Evolutionary conservation across 2,113 vertebrate species (phyloP).

Genomic region (Oncorhynchus nerka): DNA sequence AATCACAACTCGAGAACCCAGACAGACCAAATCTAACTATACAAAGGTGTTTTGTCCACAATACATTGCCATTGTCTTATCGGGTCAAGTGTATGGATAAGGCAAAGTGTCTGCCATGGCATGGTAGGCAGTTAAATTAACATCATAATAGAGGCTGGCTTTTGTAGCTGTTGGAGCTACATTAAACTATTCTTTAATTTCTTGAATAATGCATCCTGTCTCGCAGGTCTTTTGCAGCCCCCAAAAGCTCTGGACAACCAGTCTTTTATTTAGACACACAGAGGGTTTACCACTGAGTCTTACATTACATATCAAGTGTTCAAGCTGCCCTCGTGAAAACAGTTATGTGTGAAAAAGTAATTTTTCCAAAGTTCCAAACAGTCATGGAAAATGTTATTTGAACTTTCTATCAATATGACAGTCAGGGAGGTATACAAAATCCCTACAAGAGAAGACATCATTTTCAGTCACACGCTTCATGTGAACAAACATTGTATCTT

Average conservation of each 20-base stretch:
- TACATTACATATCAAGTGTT: not conserved
- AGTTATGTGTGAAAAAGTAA: not conserved
- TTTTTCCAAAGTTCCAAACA: not conserved
- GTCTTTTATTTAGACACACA: not conserved
- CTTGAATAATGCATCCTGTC: slow-evolving; percentile 32
- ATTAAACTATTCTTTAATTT: slow-evolving; percentile 19
- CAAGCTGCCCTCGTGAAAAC: not conserved
- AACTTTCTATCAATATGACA: not conserved
- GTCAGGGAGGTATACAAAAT: not conserved
- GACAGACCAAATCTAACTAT: no score
- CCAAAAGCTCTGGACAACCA: not conserved
- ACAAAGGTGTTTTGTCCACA: no score
- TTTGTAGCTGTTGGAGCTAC: slow-evolving; percentile 13
- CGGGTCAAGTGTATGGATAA: not conserved
- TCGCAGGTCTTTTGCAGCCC: not conserved
- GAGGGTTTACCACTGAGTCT: not conserved
- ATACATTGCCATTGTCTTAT: no score
- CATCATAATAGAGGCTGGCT: slow-evolving; percentile 5
- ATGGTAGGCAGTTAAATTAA: not conserved
- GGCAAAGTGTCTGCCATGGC: not conserved
- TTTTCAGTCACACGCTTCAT: not conserved
- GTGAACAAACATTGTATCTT: not conserved
- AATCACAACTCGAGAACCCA: no score
- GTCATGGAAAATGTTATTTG: not conserved
- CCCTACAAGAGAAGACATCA: not conserved